A percentile compares a stretch with the other conserved stretches of the same genome.
Conservation (phyloP, 2,888 invertebrate genomes). For the Drosophila prolongata region DNA sequence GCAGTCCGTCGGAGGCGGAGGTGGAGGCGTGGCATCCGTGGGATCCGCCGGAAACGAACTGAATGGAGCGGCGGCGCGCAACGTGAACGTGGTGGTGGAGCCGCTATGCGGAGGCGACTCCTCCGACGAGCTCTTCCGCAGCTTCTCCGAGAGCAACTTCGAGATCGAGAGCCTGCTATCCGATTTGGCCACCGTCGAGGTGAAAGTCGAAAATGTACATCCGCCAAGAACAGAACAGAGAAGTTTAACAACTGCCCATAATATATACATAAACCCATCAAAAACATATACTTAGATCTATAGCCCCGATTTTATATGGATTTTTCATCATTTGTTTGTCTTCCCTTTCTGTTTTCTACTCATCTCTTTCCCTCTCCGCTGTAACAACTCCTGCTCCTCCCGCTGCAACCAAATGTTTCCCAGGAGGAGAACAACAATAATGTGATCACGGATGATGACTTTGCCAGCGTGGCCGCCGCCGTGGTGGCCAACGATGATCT, state of each 20-base stretch:
- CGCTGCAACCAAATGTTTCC: constrained; percentile 53
- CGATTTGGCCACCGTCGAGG: constrained; percentile 90
- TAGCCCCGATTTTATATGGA: constrained; percentile 5
- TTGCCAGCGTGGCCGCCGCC: constrained; percentile 67
- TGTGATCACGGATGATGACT: constrained; percentile 67
- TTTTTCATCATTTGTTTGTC: constrained; percentile 59
- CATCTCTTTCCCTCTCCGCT: constrained; percentile 76
- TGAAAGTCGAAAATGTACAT: constrained; percentile 87
- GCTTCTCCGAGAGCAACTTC: constrained; percentile 92
- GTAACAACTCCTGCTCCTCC: constrained; percentile 10
- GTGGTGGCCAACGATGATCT: constrained; percentile 73
- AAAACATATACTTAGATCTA: neutral
- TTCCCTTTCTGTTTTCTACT: constrained; percentile 41
- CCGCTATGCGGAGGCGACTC: constrained; percentile 86
- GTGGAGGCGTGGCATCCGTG: constrained; percentile 2
- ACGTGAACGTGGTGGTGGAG: constrained; percentile 82
- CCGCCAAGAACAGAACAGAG: constrained; percentile 59
- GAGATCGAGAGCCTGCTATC: constrained; percentile 94
- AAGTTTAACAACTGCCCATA: constrained; percentile 26
- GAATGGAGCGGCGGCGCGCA: constrained; percentile 68
- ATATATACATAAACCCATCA: neutral
- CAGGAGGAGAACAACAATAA: constrained; percentile 85
- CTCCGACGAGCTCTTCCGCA: constrained; percentile 92
- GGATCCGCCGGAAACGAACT: constrained; percentile 34
- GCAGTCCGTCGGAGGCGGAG: constrained; percentile 23